phyloP scores from a whole-genome alignment of 2,888 invertebrate species.

The Cantharis rustica region DNA sequence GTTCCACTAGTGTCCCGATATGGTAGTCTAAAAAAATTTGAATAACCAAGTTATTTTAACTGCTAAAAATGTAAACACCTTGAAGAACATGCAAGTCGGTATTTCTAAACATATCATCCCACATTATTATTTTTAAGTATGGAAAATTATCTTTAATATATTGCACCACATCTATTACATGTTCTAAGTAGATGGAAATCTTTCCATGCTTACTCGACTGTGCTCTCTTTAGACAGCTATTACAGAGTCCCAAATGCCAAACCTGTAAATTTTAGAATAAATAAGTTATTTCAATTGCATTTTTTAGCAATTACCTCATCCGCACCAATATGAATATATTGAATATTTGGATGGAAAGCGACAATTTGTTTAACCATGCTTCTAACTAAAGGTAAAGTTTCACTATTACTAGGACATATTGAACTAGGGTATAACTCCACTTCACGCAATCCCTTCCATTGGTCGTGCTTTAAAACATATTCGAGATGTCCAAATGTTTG shows the following conservation, averaged over 20 bases:
- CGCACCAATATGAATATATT: conserved; percentile 79
- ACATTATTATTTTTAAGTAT: conserved; percentile 70
- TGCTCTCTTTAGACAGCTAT: conserved; percentile 60
- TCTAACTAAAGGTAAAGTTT: conserved; percentile 65
- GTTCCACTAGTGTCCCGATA: conserved; percentile 65
- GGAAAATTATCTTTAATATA: conserved; percentile 68
- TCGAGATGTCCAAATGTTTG: conserved; percentile 90
- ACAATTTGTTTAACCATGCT: conserved; percentile 75
- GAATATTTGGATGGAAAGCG: conserved; percentile 66
- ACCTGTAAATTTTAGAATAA: conserved; percentile 57
- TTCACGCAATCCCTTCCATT: conserved; percentile 70
- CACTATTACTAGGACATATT: conserved; percentile 72
- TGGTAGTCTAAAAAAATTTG: conserved; percentile 59
- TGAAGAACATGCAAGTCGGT: conserved; percentile 61
- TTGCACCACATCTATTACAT: conserved; percentile 66
- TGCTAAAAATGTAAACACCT: conserved; percentile 52
- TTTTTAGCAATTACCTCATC: conserved; percentile 68
- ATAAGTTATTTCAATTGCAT: background rate
- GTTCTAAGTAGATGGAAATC: conserved; percentile 68
- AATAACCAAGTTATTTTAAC: background rate
- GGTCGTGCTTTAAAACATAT: conserved; percentile 76
- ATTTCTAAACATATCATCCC: conserved; percentile 86
- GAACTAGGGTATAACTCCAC: conserved; percentile 69
- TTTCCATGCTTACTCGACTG: conserved; percentile 59
- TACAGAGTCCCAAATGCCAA: conserved; percentile 72